Evolutionary conservation across 2,113 vertebrate species (phyloP), one percentile per base, ranked within the genome.

Genomic region (Podarcis muralis): DNA sequence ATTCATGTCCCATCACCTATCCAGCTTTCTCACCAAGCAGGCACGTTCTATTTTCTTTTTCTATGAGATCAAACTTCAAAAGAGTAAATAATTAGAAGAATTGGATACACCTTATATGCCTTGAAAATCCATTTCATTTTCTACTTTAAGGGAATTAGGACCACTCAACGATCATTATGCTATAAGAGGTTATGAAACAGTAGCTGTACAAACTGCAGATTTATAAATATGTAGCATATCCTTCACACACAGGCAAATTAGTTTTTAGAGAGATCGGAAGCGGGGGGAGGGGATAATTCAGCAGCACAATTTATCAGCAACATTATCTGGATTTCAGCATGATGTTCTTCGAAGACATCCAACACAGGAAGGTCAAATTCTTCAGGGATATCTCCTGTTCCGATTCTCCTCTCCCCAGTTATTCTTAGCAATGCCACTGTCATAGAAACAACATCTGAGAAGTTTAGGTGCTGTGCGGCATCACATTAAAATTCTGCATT

Each of bases 81-180:
- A 15, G 6, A 75, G n/a, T n/a, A 87, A 83, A 68, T 53, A 6
- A 53, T 80, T 65, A 81, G 7, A 85, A 62, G 0, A 66, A 30
- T 9, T 8, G 22, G 30, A 72, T 62, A 80, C 27, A 32, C 9
- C 53, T 27, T 62, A 32, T 37, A 40, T 85, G 37, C 18, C 23
- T 72, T 71, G 40, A 9, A 88, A 65, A 86, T 83, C 40, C 32
- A 11, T 74, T 85, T 48, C 30, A 78, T 75, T 83, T 76, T 89
- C 13, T 30, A 68, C 7, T 11, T 62, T 53, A 62, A 11, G 0
- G 71, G 30, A 53, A 82, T 32, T 23, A 71, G 9, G 15, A 27
- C 25, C 40, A 27, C 0, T n/a, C 25, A 65, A 3, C 0, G 15
- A 66, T 35, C 32, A 40, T 4, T 3, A 1, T 16, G 13, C 59